Conservation (phyloP, 2,797 vertebrate genomes). For the Acrossocheilus fasciatus region DNA sequence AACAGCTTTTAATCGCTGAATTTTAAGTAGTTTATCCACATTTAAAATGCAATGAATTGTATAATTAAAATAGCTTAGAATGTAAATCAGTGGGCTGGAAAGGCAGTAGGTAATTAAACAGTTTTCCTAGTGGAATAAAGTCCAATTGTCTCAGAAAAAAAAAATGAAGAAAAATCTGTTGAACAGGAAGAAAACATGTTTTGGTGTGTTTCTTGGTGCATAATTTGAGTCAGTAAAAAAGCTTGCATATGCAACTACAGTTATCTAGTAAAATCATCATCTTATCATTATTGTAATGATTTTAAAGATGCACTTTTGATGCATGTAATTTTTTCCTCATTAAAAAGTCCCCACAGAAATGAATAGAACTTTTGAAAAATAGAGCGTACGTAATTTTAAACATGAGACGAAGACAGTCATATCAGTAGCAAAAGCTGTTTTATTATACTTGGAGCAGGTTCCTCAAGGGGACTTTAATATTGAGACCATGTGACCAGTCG, state of each 20-base stretch:
- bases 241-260: slow-evolving; percentile 16
- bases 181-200: slow-evolving; percentile 52
- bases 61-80: slow-evolving; percentile 87
- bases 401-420: not conserved
- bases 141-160: slow-evolving; percentile 69
- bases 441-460: not conserved
- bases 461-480: not conserved
- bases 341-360: not conserved
- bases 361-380: slow-evolving; percentile 9
- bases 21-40: slow-evolving; percentile 87
- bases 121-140: slow-evolving; percentile 80
- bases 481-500: not conserved
- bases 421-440: not conserved
- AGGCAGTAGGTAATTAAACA: slow-evolving; percentile 85
- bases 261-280: slow-evolving; percentile 16
- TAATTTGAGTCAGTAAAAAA: slow-evolving; percentile 22
- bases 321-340: slow-evolving; percentile 12
- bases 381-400: not conserved
- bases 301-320: slow-evolving; percentile 24
- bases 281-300: slow-evolving; percentile 8
- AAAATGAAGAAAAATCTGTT: slow-evolving; percentile 54
- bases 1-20: slow-evolving; percentile 86
- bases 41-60: slow-evolving; percentile 91
- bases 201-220: slow-evolving; percentile 38
- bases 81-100: slow-evolving; percentile 88